Evolutionary conservation across 2,888 invertebrate genomes (phyloP).

Genomic region (Eucera pruinosa): DNA sequence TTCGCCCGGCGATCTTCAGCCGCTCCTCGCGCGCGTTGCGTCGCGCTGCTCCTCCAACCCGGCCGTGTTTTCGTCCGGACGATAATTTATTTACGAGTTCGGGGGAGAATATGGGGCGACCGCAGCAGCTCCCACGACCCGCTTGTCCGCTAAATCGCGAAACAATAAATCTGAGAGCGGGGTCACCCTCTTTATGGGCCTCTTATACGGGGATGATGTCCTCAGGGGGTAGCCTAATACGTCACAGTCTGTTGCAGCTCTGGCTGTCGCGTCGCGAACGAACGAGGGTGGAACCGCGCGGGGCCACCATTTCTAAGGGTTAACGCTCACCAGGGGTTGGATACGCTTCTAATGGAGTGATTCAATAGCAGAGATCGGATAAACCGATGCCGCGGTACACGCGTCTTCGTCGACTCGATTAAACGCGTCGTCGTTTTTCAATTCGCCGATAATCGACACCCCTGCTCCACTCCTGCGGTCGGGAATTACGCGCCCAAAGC

Average conservation of each 20-base stretch:
- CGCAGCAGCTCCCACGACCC: slow-evolving; percentile 70
- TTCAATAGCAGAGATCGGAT: slow-evolving; percentile 82
- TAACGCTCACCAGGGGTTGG: slow-evolving; percentile 69
- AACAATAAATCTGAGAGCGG: slow-evolving; percentile 81
- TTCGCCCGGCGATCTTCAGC: background rate
- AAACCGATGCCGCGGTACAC: slow-evolving; percentile 67
- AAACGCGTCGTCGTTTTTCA: slow-evolving; percentile 60
- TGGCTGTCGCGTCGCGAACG: slow-evolving; percentile 71
- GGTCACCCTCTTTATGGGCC: slow-evolving; percentile 76
- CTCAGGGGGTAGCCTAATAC: slow-evolving; percentile 83
- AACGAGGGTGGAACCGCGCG: slow-evolving; percentile 65
- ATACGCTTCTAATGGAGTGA: slow-evolving; percentile 81
- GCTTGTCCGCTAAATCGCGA: slow-evolving; percentile 80
- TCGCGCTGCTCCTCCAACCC: background rate
- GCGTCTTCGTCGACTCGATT: slow-evolving; percentile 60
- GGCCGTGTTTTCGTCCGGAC: slow-evolving; percentile 9
- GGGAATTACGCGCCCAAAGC: background rate
- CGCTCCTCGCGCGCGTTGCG: background rate
- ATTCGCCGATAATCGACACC: slow-evolving; percentile 28
- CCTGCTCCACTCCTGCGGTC: background rate
- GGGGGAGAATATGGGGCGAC: slow-evolving; percentile 39
- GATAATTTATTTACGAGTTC: slow-evolving; percentile 67
- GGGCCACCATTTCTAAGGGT: slow-evolving; percentile 57
- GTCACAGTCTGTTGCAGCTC: slow-evolving; percentile 84
- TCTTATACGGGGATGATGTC: slow-evolving; percentile 79